Base-by-base conservation (phyloP, 2,797 vertebrate genomes). In the Sphenodon punctatus region DNA sequence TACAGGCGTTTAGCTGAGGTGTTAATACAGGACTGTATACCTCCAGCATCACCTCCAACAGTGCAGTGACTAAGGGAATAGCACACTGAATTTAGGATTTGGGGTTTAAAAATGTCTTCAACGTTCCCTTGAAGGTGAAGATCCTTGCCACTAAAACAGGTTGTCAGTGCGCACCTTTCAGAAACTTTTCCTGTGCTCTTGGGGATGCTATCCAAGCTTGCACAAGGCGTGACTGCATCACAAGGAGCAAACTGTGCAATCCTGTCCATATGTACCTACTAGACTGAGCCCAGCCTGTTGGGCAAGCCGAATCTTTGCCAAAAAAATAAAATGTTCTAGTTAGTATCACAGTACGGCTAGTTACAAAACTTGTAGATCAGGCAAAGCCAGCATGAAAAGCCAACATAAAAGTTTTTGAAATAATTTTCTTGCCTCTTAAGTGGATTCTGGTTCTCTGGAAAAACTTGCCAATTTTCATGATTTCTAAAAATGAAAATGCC, bases 371-470 rank as follows among this genome's bases (percentile, higher is more conserved):
- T 49, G 8, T 25, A 34, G 51, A 16, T 53, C 3, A 0, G 16
- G 48, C 71, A 65, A 75, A 56, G 49, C 2, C 3, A 58, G 58
- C 22, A 59, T 17, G 45, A 19, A 65, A 63, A 25, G 36, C 51
- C 48, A 27, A 85, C 41, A 19, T 3, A n/a, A 3, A 25, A 7
- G 53, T 19, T 11, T 0, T 1, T 0, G 0, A 27, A 0, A 0
- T 14, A 6, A 8, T 65, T 77, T 43, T 27, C 51, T 56, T 38
- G 12, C 34, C 49, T 10, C 68, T 61, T 27, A 4, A 0, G 80
- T 71, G 34, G 38, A 34, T 25, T 3, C 23, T 71, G 30, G 60
- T 80, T 75, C 46, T 74, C 27, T 48, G 42, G 38, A n/a, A 58
- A 53, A 5, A 1, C 19, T 36, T 65, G 32, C 68, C 65, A 49